phyloP scores from a whole-genome alignment of 2,797 vertebrate species.

The Meriones psammophilus region DNA sequence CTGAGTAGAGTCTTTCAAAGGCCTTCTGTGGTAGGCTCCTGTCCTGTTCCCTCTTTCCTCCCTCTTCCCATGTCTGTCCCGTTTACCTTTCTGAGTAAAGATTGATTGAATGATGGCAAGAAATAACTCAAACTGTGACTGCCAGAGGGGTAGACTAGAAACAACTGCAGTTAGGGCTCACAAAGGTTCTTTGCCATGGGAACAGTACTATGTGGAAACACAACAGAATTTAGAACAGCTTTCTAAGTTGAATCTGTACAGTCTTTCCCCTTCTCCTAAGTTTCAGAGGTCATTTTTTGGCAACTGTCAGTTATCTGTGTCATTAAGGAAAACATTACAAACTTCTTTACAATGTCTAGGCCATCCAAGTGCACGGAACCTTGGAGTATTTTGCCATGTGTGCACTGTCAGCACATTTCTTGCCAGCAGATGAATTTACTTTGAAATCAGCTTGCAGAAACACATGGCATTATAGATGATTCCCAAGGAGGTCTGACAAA shows the following conservation, averaged over 20 bases:
- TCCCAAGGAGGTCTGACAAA: neutral
- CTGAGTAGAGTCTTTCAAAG: no score
- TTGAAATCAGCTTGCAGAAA: slow-evolving; percentile 61
- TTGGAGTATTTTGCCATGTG: slow-evolving; percentile 30
- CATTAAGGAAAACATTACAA: slow-evolving; percentile 58
- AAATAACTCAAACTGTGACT: slow-evolving; percentile 3
- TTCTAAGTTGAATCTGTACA: slow-evolving; percentile 47
- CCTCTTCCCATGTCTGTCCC: no score
- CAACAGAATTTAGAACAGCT: slow-evolving; percentile 2
- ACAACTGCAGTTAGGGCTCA: neutral
- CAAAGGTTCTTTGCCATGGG: neutral
- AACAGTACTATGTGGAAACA: neutral
- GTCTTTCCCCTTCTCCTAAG: slow-evolving; percentile 51
- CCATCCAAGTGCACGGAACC: slow-evolving; percentile 50
- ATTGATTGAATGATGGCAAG: neutral
- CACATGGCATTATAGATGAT: slow-evolving; percentile 25
- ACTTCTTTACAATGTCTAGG: slow-evolving; percentile 36
- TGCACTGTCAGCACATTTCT: slow-evolving; percentile 25
- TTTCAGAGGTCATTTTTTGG: slow-evolving; percentile 53
- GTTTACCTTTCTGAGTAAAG: no score
- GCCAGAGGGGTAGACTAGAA: neutral
- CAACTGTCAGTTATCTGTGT: slow-evolving; percentile 46
- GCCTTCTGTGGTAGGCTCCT: no score
- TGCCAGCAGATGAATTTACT: slow-evolving; percentile 33
- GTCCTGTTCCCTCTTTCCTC: no score